Percentiles rank a stretch among this genome's conserved stretches.
Conservation (phyloP, 2,113 vertebrate species). For the Tenrec ecaudatus region DNA sequence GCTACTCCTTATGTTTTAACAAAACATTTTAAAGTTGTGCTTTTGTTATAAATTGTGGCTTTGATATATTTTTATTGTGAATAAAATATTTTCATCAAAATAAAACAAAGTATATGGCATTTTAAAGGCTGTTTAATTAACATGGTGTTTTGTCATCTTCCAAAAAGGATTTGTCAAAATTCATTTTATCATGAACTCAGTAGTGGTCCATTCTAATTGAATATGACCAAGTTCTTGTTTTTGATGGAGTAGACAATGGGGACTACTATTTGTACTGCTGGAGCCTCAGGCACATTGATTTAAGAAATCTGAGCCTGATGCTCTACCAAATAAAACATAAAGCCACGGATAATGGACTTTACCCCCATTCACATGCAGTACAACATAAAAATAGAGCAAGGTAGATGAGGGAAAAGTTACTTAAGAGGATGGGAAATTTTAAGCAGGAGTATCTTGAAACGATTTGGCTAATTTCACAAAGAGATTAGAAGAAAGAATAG, state of each 20-base stretch:
- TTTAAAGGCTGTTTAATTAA: slow-evolving; percentile 65
- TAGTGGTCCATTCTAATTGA: slow-evolving; percentile 74
- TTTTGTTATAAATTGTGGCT: too few species aligned
- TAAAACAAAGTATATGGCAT: not conserved
- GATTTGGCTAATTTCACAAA: slow-evolving; percentile 50
- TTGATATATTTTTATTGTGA: slow-evolving; percentile 25
- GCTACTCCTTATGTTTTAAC: slow-evolving; percentile 9
- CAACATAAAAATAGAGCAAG: slow-evolving; percentile 73
- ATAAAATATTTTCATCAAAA: slow-evolving; percentile 20
- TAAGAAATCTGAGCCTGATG: slow-evolving; percentile 82
- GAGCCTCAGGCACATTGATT: slow-evolving; percentile 82
- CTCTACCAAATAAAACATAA: slow-evolving; percentile 86
- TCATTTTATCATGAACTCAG: slow-evolving; percentile 80
- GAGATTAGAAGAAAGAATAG: not conserved
- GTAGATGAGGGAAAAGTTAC: slow-evolving; percentile 57
- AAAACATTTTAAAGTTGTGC: too few species aligned
- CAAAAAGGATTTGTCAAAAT: slow-evolving; percentile 73
- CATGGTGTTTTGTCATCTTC: slow-evolving; percentile 64
- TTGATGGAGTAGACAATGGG: slow-evolving; percentile 74
- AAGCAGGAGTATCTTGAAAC: slow-evolving; percentile 57
- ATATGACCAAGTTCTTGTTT: slow-evolving; percentile 74
- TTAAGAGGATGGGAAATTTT: slow-evolving; percentile 57
- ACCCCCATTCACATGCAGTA: slow-evolving; percentile 75
- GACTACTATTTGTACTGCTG: slow-evolving; percentile 84
- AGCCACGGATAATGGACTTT: slow-evolving; percentile 80